Evolutionary conservation across 1,140 invertebrate genomes (phyloP), one percentile per base, ranked within the genome.

Genomic region (Himalopsyche phryganea): DNA sequence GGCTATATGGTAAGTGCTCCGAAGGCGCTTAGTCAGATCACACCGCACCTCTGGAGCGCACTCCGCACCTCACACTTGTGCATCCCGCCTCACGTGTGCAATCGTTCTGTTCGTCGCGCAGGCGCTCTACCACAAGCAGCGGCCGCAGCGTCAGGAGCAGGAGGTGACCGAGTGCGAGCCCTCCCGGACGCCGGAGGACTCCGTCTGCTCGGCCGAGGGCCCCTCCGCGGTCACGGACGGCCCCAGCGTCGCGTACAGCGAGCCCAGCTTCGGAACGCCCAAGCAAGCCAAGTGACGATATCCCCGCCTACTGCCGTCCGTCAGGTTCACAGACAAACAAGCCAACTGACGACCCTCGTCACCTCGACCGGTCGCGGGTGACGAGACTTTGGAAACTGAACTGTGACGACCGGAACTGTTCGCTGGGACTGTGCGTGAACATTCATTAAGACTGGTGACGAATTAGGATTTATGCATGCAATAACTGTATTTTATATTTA

Each of bases 181-280:
- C 1, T 87, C 85, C 0, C 77, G 84, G 20, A 85, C 81, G 15
- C 83, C 80, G 0, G 80, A 83, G 65, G 88, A 90, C 66, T 89
- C 87, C 1, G 85, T 89, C 11, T 89, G 87, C 68, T 88, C 86
- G 60, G 82, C 79, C 36, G 87, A 89, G 71, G 88, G 86, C 2
- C 85, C 87, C 14, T 77, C 75, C 13, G 75, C 76, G 60, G 74
- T 74, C 68, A 76, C 73, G 1, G 76, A 78, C 54, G 74, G 68
- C 17, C 62, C 62, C 41, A 57, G 53, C 14, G 62, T 64, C 38
- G 62, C 62, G 49, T 64, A 64, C 51, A 60, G 58, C 50, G 62
- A 64, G 46, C 62, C 62, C 32, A 60, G 62, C 50, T 60, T 64
- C 50, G 62, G 62, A 44, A 64, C 62, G 4, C 62, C 62, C 7